phyloP scores from a whole-genome alignment of 2,888 invertebrate species.

The Hirtodrosophila cameraria region DNA sequence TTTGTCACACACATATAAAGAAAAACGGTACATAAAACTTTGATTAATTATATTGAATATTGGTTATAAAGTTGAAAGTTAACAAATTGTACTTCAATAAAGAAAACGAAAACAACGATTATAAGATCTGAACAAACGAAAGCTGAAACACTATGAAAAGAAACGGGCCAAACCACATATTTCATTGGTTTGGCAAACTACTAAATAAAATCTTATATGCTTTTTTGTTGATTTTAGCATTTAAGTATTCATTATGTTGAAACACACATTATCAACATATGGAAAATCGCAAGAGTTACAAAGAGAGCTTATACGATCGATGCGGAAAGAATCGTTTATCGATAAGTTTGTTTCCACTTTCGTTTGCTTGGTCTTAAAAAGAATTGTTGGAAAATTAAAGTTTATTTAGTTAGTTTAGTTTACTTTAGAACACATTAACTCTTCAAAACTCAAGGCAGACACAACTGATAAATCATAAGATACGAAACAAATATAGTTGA shows the following conservation, averaged over 20 bases:
- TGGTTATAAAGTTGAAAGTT: conserved; percentile 26
- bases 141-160: conserved; percentile 35
- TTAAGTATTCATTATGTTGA: conserved; percentile 48
- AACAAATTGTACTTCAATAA: conserved; percentile 38
- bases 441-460: conserved; percentile 63
- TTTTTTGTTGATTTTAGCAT: conserved; percentile 37
- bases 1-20: conserved; percentile 48
- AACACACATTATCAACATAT: conserved; percentile 51
- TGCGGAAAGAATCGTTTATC: conserved; percentile 15
- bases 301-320: conserved; percentile 24
- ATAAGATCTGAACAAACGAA: conserved; percentile 46
- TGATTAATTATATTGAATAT: conserved; percentile 36
- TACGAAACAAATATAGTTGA: conserved; percentile 52
- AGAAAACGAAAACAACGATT: conserved; percentile 45
- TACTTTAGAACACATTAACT: conserved; percentile 57
- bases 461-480: conserved; percentile 55
- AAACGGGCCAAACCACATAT: conserved; percentile 19
- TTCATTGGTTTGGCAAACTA: conserved; percentile 7
- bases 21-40: conserved; percentile 48
- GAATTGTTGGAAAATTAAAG: conserved; percentile 42
- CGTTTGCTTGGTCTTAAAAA: conserved; percentile 46
- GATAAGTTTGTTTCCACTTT: conserved; percentile 47
- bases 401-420: conserved; percentile 31
- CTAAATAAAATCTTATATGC: conserved; percentile 52
- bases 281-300: conserved; percentile 55